Evolutionary conservation across 2,113 vertebrate genomes (phyloP), one percentile per base, ranked within the genome.

Genomic region (Megaceryle maxima): DNA sequence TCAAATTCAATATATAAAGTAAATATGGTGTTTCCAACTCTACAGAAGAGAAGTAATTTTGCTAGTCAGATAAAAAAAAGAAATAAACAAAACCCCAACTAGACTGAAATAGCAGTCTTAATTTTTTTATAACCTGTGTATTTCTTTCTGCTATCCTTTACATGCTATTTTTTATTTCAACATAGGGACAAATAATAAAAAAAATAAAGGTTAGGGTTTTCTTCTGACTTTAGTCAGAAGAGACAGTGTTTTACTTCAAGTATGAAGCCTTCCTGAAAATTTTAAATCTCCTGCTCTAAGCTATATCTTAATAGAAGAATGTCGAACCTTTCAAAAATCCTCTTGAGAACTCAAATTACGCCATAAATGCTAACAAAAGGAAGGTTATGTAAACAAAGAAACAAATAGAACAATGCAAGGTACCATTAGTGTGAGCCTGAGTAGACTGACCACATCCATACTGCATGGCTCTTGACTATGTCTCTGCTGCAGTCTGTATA

Each of bases 141-240:
- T 81, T 77, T 60, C 6, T 86, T 72, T 44, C 37, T 51, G 4
- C 9, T 83, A 13, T 62, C 80, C 11, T 92, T 75, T 48, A 35
- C 11, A 44, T 39, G 7, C 1, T 35, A 19, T 44, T 78, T 74
- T 82, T 74, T 13, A 51, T 74, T 88, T 75, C 25, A 24, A 9
- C 4, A 48, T 46, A 46, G 11, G 26, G 39, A 37, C 1, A 57
- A 83, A 60, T 25, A 9, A 25, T 21, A 22, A 35, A 41, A 41
- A 29, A 11, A 50, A 2, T 12, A 59, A 21, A 43, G 9, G 2
- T 6, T 16, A 1, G 0, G 1, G 0, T 0, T 16, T 50, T 84
- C 75, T 72, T 6, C 22, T 86, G 25, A 63, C 18, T 59, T 75
- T 5, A 75, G 16, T 53, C 37, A 37, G 37, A n/a, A 76, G 7